A percentile compares a stretch with the other conserved stretches of the same genome.
Evolutionary conservation across 2,888 invertebrate species (phyloP).

Genomic region (Syritta pipiens): DNA sequence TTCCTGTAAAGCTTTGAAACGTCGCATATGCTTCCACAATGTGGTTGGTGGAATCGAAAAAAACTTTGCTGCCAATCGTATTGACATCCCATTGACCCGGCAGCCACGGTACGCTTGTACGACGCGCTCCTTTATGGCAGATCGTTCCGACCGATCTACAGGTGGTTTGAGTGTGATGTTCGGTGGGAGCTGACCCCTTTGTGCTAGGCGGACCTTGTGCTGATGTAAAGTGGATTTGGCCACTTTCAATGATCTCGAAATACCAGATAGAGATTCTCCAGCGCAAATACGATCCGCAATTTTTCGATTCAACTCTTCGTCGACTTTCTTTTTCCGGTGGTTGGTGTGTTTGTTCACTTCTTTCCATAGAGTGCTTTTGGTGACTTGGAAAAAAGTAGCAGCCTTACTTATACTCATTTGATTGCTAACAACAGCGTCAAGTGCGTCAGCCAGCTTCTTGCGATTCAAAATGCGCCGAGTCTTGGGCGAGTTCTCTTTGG

Average conservation of each 20-base stretch:
- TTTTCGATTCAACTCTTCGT: conserved; percentile 50
- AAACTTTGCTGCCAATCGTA: conserved; percentile 69
- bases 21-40: conserved; percentile 55
- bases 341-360: conserved; percentile 68
- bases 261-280: conserved; percentile 68
- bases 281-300: conserved; percentile 64
- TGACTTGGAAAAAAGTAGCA: conserved; percentile 63
- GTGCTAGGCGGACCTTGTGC: conserved; percentile 69
- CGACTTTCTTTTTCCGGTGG: conserved; percentile 52
- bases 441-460: conserved; percentile 39
- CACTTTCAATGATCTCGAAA: conserved; percentile 67
- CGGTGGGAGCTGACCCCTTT: conserved; percentile 57
- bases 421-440: conserved; percentile 63
- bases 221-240: conserved; percentile 70
- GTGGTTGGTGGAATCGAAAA: conserved; percentile 68
- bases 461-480: background rate
- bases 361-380: conserved; percentile 69
- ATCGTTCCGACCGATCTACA: conserved; percentile 9
- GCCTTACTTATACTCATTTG: conserved; percentile 66
- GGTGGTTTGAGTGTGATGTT: conserved; percentile 36
- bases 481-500: conserved; percentile 22
- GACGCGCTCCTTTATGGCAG: conserved; percentile 58
- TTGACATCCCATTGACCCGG: conserved; percentile 70
- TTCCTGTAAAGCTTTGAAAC: conserved; percentile 20
- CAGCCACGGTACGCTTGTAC: conserved; percentile 67